Percentiles rank a stretch among this genome's conserved stretches.
Conservation (phyloP, 2,113 vertebrate genomes). For the Microcebus ravelobensis region DNA sequence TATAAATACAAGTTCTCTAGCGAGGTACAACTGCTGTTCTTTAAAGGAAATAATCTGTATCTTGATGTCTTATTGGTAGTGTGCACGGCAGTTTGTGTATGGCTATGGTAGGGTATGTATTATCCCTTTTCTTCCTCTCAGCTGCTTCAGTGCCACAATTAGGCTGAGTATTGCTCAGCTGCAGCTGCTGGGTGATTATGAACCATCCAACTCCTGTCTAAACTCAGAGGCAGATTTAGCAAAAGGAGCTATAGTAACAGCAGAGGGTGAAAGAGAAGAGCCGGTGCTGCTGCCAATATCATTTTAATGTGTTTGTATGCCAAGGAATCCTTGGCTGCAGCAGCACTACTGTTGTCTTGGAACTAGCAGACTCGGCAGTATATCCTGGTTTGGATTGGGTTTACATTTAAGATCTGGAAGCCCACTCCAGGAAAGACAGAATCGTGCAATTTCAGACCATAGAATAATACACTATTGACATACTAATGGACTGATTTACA, state of each 20-base stretch:
- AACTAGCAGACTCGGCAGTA: constrained; percentile 25
- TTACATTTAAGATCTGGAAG: constrained; percentile 38
- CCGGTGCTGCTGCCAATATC: constrained; percentile 38
- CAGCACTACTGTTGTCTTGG: constrained; percentile 45
- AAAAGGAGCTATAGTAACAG: constrained; percentile 73
- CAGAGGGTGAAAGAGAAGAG: constrained; percentile 54
- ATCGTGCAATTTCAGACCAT: not conserved
- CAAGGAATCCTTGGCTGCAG: constrained; percentile 20
- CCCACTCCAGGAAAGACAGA: constrained; percentile 23
- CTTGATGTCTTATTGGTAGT: not conserved
- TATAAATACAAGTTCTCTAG: constrained; percentile 29
- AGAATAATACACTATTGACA: not conserved
- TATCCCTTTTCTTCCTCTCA: constrained; percentile 63
- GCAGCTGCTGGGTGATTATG: constrained; percentile 79
- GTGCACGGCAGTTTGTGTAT: not conserved
- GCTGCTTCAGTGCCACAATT: constrained; percentile 77
- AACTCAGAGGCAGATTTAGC: constrained; percentile 76
- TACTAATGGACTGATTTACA: not conserved
- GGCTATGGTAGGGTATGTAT: constrained; percentile 12
- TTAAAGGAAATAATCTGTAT: constrained; percentile 27
- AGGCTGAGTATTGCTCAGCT: constrained; percentile 75
- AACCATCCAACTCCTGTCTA: constrained; percentile 74
- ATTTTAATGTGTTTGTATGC: constrained; percentile 59
- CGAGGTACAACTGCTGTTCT: constrained; percentile 23
- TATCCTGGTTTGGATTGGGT: constrained; percentile 1